Conservation (phyloP, 2,797 vertebrate species). For the Gymnoscopelus microlampas region DNA sequence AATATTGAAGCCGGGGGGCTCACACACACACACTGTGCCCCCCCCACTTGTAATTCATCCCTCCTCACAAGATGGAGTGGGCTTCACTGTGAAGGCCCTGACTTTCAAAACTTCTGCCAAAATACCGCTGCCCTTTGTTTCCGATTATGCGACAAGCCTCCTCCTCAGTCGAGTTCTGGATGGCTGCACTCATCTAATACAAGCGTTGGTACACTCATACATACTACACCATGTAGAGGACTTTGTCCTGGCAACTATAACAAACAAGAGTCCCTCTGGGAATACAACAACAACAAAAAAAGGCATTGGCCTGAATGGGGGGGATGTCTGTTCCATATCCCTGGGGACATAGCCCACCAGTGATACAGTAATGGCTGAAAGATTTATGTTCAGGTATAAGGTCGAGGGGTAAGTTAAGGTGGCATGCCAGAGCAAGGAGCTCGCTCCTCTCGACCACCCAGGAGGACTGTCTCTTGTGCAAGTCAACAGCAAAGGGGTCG, state of each 20-base stretch:
- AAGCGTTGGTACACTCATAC: constrained; percentile 53
- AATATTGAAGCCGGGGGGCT: constrained; percentile 71
- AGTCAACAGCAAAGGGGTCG: constrained; percentile 59
- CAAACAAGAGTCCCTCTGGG: constrained; percentile 23
- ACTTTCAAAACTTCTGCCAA: constrained; percentile 73
- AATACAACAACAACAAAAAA: constrained; percentile 41
- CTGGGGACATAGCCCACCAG: background rate
- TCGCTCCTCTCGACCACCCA: constrained; percentile 69
- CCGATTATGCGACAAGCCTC: constrained; percentile 45
- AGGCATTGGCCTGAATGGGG: constrained; percentile 15
- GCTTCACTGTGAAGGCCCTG: constrained; percentile 59
- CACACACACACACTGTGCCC: constrained; percentile 33
- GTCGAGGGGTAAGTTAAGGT: constrained; percentile 52
- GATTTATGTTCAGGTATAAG: constrained; percentile 45
- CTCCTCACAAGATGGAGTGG: constrained; percentile 59
- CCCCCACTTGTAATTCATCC: constrained; percentile 54
- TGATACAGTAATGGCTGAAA: constrained; percentile 46
- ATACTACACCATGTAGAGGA: constrained; percentile 59
- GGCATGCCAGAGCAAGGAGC: constrained; percentile 29
- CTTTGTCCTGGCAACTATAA: constrained; percentile 65
- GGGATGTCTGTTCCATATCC: constrained; percentile 18
- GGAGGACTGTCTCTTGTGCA: constrained; percentile 32
- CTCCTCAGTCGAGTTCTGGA: constrained; percentile 62
- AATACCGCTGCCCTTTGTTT: constrained; percentile 64
- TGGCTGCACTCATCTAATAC: constrained; percentile 70